Evolutionary conservation across 2,888 invertebrate genomes (phyloP).

Genomic region (Cyclophora albipunctata): DNA sequence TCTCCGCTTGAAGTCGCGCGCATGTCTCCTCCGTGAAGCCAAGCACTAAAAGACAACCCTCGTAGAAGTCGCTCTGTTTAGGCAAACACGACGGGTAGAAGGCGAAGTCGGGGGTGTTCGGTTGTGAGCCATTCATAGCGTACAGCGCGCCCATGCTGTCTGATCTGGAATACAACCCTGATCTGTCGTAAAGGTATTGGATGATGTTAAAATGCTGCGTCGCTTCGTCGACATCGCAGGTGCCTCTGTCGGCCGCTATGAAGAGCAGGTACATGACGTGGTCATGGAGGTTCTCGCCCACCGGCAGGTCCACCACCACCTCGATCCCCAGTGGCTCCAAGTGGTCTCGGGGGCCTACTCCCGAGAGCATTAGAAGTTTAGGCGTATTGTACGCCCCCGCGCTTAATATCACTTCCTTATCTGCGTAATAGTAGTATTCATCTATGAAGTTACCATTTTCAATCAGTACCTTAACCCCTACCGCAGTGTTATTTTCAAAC

Average conservation of each 20-base stretch:
- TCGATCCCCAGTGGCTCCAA: slow-evolving; percentile 34
- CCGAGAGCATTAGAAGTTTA: slow-evolving; percentile 51
- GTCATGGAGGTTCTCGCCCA: slow-evolving; percentile 55
- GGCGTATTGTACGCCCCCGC: slow-evolving; percentile 57
- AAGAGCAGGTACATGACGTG: slow-evolving; percentile 49
- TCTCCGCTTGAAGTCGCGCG: slow-evolving; percentile 27
- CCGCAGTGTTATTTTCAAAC: slow-evolving; percentile 33
- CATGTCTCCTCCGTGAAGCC: slow-evolving; percentile 42
- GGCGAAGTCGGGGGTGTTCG: slow-evolving; percentile 46
- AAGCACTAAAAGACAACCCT: slow-evolving; percentile 29
- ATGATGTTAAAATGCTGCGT: slow-evolving; percentile 35
- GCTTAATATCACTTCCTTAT: slow-evolving; percentile 48
- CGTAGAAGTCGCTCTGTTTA: slow-evolving; percentile 23
- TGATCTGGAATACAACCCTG: slow-evolving; percentile 35
- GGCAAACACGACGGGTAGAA: slow-evolving; percentile 50
- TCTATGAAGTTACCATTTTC: slow-evolving; percentile 13
- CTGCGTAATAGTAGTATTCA: slow-evolving; percentile 31
- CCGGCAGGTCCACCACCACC: slow-evolving; percentile 42
- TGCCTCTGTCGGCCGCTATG: slow-evolving; percentile 42
- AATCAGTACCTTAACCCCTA: slow-evolving; percentile 34
- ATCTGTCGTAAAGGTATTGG: slow-evolving; percentile 43
- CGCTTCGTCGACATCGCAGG: slow-evolving; percentile 29
- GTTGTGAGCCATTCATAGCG: slow-evolving; percentile 22
- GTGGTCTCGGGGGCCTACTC: slow-evolving; percentile 46
- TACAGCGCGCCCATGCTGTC: slow-evolving; percentile 48